Conservation (phyloP, 2,888 invertebrate species). For the Syrista parreyssii region DNA sequence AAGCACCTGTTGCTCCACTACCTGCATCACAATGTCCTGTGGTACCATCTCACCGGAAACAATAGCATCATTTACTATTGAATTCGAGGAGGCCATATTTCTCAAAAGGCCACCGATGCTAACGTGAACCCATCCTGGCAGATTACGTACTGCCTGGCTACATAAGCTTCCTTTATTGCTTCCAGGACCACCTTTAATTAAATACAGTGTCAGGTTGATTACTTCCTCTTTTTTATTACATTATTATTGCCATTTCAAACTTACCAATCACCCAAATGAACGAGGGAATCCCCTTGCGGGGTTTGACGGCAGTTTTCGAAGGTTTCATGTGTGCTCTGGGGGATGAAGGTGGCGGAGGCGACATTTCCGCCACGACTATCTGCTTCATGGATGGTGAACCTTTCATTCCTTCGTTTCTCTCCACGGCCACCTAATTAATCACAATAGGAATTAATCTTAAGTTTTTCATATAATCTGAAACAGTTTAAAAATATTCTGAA, state of each 20-base stretch:
- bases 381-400: conserved; percentile 35
- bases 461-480: background rate
- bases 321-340: conserved; percentile 39
- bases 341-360: conserved; percentile 36
- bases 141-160: conserved; percentile 75
- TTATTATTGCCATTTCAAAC: conserved; percentile 15
- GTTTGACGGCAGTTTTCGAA: conserved; percentile 51
- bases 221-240: background rate
- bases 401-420: conserved; percentile 39
- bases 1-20: conserved; percentile 77
- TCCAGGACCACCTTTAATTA: conserved; percentile 81
- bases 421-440: conserved; percentile 54
- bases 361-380: conserved; percentile 28
- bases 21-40: conserved; percentile 79
- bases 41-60: conserved; percentile 85
- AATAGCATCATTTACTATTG: conserved; percentile 77
- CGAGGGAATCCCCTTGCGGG: conserved; percentile 60
- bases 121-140: conserved; percentile 81
- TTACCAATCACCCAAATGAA: conserved; percentile 69
- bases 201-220: background rate
- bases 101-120: conserved; percentile 85
- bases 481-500: conserved; percentile 18
- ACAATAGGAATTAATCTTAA: background rate
- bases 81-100: conserved; percentile 75
- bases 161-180: conserved; percentile 89